Conservation (phyloP, 2,888 invertebrate genomes). For the Penaeus monodon region DNA sequence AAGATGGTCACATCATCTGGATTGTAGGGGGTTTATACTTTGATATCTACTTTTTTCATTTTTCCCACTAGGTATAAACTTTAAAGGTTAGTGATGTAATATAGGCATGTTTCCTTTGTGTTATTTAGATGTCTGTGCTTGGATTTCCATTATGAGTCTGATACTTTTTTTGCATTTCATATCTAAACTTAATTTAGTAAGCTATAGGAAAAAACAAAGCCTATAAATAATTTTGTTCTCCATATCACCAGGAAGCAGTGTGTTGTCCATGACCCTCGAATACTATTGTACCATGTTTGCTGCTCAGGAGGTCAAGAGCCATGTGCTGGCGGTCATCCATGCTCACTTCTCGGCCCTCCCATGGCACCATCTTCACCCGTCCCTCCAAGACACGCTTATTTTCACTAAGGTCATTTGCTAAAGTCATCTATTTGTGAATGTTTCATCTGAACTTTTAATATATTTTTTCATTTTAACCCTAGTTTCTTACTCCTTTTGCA, state of each 20-base stretch:
- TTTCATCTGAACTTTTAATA: neutral
- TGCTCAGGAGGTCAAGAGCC: slow-evolving; percentile 75
- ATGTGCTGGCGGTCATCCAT: slow-evolving; percentile 78
- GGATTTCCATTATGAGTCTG: too few relatives aligned
- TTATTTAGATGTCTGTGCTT: too few relatives aligned
- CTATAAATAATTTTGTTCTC: neutral
- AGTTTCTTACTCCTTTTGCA: too few relatives aligned
- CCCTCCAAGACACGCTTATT: slow-evolving; percentile 77
- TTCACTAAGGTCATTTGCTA: slow-evolving; percentile 74
- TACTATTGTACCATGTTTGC: slow-evolving; percentile 59
- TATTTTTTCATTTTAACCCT: neutral
- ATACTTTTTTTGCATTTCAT: too few relatives aligned
- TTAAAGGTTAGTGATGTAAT: too few relatives aligned
- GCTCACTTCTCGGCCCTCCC: slow-evolving; percentile 77
- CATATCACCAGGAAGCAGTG: slow-evolving; percentile 30
- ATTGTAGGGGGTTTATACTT: too few relatives aligned
- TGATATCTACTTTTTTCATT: too few relatives aligned
- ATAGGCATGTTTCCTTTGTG: too few relatives aligned
- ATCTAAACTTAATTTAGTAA: too few relatives aligned
- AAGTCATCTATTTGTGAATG: neutral
- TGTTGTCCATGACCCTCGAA: slow-evolving; percentile 53
- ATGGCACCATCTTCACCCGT: slow-evolving; percentile 81
- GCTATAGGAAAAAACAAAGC: too few relatives aligned
- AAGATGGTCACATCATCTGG: too few relatives aligned
- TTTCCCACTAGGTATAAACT: too few relatives aligned